These are phyloP conservation scores for Platyscapa corneri DNA, from an alignment of 1,140 invertebrate species.

Conservation along the genomic window DNA sequence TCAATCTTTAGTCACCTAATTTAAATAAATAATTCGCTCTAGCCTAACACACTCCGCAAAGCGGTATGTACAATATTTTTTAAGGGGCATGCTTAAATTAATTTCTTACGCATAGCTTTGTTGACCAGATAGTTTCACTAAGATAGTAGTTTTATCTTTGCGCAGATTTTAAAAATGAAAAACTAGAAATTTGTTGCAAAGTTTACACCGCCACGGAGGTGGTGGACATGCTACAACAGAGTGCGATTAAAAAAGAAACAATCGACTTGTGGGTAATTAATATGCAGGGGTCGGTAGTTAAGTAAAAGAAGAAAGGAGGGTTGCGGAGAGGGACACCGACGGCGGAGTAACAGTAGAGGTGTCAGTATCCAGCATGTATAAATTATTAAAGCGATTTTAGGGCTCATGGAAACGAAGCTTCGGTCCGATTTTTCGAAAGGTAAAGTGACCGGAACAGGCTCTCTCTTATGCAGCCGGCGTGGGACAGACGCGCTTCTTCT, in stretches of 20 bases:
- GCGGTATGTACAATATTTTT: no score
- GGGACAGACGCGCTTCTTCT: constrained; percentile 14
- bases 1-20: no score
- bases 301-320: background rate
- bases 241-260: constrained; percentile 14
- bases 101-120: background rate
- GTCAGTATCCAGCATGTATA: constrained; percentile 49
- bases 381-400: constrained; percentile 63
- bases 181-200: background rate
- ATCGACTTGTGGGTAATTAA: constrained; percentile 26
- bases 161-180: background rate
- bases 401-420: constrained; percentile 61
- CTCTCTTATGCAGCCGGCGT: constrained; percentile 51
- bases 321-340: background rate
- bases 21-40: no score
- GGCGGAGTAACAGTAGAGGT: background rate
- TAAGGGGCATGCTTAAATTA: background rate
- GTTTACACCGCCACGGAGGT: background rate
- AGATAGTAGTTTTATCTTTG: background rate
- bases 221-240: background rate
- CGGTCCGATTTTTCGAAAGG: background rate
- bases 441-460: no score
- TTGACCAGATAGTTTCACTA: background rate
- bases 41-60: no score
- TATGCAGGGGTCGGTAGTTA: constrained; percentile 1